Percentiles rank a stretch among this genome's conserved stretches.
phyloP scores from a whole-genome alignment of 2,888 invertebrate species.

The Drosophila flavopinicola region DNA sequence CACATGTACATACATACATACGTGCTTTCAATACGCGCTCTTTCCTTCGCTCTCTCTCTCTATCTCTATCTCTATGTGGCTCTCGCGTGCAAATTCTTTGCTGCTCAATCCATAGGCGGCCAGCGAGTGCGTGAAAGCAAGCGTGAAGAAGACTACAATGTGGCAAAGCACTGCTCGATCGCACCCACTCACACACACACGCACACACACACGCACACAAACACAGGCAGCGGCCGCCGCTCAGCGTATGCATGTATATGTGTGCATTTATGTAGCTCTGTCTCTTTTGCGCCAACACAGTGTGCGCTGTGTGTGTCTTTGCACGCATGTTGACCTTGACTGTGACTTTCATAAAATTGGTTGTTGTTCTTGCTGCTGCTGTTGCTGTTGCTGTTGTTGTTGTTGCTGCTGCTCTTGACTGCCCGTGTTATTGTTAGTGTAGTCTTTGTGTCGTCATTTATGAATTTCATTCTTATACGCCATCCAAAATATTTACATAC shows the following conservation, averaged over 20 bases:
- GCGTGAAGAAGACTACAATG: constrained; percentile 39
- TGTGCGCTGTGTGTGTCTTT: constrained; percentile 37
- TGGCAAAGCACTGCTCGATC: constrained; percentile 34
- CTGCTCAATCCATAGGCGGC: constrained; percentile 46
- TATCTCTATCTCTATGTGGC: constrained; percentile 6
- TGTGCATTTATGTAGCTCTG: constrained; percentile 12
- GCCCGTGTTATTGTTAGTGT: constrained; percentile 32
- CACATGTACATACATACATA: too few species aligned
- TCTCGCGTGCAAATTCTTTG: constrained; percentile 40
- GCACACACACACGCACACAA: constrained; percentile 21
- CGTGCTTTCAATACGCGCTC: neutral
- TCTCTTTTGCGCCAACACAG: constrained; percentile 22
- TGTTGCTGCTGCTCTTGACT: constrained; percentile 21
- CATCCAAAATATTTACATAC: constrained; percentile 18
- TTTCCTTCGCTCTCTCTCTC: neutral
- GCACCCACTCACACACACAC: constrained; percentile 24
- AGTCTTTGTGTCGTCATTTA: constrained; percentile 48
- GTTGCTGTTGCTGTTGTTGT: constrained; percentile 19
- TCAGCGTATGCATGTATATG: constrained; percentile 4
- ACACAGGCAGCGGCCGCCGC: constrained; percentile 8
- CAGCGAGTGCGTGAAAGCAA: constrained; percentile 55
- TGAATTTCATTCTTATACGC: constrained; percentile 50
- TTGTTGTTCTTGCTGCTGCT: constrained; percentile 42
- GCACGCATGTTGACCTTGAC: constrained; percentile 81
- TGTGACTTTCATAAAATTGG: constrained; percentile 80